Percentiles rank a stretch among this genome's conserved stretches.
Evolutionary conservation across 53 echinoderm and acorn worm genomes (phyloP).

Genomic region (Arbacia lixula): DNA sequence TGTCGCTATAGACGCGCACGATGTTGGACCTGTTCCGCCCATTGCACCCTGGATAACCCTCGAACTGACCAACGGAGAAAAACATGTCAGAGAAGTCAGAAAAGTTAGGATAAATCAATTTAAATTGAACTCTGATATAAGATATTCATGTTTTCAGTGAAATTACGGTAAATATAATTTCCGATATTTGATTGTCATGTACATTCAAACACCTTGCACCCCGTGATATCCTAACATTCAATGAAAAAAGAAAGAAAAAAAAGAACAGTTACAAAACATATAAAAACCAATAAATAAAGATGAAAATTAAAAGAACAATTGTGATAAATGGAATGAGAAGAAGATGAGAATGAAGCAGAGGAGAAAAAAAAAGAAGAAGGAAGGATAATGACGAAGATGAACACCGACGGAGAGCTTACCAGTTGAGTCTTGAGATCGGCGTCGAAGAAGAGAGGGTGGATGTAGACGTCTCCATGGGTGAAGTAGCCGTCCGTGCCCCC

Average conservation of each 20-base stretch:
- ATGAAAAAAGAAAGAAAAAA: too few relatives aligned
- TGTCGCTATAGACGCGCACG: conserved; percentile 63
- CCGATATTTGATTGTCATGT: too few relatives aligned
- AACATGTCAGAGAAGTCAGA: background rate
- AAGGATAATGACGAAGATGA: background rate
- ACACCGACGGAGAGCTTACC: conserved; percentile 4
- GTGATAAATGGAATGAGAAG: background rate
- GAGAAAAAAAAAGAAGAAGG: background rate
- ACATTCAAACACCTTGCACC: too few relatives aligned
- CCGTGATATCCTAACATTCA: too few relatives aligned
- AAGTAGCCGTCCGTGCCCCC: conserved; percentile 76
- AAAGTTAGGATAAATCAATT: background rate
- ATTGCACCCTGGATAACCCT: conserved; percentile 62
- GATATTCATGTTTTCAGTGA: too few relatives aligned
- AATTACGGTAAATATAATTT: too few relatives aligned
- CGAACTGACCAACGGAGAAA: conserved; percentile 41
- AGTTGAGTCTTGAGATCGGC: conserved; percentile 34
- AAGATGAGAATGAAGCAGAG: background rate
- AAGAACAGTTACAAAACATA: too few relatives aligned
- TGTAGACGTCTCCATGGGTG: conserved; percentile 81
- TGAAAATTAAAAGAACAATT: background rate
- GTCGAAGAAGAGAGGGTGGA: conserved; percentile 63
- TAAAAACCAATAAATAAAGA: background rate
- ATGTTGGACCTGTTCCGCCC: conserved; percentile 54
- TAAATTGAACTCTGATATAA: background rate